These are phyloP conservation scores for Macaria notata DNA, from an alignment of 2,888 invertebrate species.

Conservation along the genomic window DNA sequence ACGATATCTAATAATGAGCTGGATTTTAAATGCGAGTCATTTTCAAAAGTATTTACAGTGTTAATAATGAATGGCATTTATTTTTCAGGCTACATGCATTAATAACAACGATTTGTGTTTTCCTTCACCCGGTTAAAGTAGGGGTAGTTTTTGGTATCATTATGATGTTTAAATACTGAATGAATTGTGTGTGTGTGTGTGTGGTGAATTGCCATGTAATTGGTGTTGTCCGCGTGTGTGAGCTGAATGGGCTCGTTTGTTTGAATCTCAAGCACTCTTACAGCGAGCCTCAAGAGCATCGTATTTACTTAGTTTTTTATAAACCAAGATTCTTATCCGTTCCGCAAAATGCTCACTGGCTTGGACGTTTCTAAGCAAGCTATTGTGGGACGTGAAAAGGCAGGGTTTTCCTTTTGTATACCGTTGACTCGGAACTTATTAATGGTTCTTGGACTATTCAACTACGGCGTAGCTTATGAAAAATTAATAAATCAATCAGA, in stretches of 20 bases:
- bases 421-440: slow-evolving; percentile 12
- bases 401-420: slow-evolving; percentile 30
- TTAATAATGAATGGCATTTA: no score
- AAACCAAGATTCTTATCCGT: slow-evolving; percentile 61
- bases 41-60: no score
- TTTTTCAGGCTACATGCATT: no score
- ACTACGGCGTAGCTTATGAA: slow-evolving; percentile 8
- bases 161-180: no score
- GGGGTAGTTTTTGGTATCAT: no score
- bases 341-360: slow-evolving; percentile 49
- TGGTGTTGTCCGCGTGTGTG: slow-evolving; percentile 14
- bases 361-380: slow-evolving; percentile 30
- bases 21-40: no score
- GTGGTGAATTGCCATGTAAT: slow-evolving; percentile 12
- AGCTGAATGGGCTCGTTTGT: slow-evolving; percentile 11
- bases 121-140: no score
- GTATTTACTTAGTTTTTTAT: slow-evolving; percentile 69
- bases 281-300: slow-evolving; percentile 19
- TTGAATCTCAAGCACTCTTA: slow-evolving; percentile 15
- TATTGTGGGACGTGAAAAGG: slow-evolving; percentile 32
- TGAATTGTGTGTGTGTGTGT: no score
- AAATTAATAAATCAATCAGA: slow-evolving; percentile 19
- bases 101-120: no score
- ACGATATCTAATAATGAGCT: no score
- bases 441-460: slow-evolving; percentile 18